Evolutionary conservation across 35 echinoderm and acorn worm species (phyloP).

Genomic region (Amphiura filiformis): DNA sequence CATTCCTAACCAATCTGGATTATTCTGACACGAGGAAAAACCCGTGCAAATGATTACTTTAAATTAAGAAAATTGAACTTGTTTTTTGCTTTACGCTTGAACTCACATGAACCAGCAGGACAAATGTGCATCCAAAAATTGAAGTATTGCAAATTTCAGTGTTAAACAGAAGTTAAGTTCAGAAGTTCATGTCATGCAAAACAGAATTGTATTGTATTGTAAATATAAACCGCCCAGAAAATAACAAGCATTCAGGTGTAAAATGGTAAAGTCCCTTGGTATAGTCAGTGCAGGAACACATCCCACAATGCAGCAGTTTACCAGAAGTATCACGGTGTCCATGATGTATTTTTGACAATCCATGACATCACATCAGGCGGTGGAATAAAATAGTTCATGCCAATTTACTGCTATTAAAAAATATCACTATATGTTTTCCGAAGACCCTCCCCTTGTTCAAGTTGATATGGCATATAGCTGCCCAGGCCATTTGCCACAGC

Average conservation of each 20-base stretch:
- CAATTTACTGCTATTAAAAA: too few relatives aligned
- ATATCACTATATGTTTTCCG: too few relatives aligned
- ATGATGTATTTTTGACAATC: too few relatives aligned
- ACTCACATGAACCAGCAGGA: background rate
- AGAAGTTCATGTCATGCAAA: background rate
- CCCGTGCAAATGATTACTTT: background rate
- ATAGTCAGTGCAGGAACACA: background rate
- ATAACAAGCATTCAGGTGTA: background rate
- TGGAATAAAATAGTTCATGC: too few relatives aligned
- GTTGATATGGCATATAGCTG: too few relatives aligned
- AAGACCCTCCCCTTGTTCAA: too few relatives aligned
- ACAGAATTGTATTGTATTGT: background rate
- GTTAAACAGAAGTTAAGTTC: background rate
- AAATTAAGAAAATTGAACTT: background rate
- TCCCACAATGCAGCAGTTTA: too few relatives aligned
- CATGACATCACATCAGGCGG: too few relatives aligned
- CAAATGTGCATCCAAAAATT: background rate
- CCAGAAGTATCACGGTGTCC: too few relatives aligned
- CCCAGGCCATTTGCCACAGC: too few relatives aligned
- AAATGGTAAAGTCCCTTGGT: background rate
- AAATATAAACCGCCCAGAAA: conserved; percentile 8
- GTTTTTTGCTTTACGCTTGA: background rate
- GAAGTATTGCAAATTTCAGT: background rate
- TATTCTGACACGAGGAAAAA: background rate
- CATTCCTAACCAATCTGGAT: background rate